Evolutionary conservation across 37 sponge, comb jelly and placozoan genomes (phyloP).

Genomic region (Geodia barretti): DNA sequence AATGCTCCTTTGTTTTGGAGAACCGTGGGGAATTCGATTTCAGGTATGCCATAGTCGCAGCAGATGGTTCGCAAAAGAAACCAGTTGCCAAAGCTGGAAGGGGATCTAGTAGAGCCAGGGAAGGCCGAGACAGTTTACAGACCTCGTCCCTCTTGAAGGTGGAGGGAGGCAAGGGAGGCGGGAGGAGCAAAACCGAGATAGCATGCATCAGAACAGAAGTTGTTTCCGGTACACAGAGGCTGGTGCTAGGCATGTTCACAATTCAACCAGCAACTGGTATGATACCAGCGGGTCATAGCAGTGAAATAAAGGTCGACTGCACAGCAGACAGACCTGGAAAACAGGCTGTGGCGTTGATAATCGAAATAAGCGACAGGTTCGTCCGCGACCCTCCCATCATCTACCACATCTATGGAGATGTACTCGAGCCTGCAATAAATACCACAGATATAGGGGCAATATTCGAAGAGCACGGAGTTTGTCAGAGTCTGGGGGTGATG

Average conservation of each 20-base stretch:
- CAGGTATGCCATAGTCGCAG: constrained; percentile 80
- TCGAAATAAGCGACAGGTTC: constrained; percentile 87
- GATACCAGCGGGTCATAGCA: constrained; percentile 72
- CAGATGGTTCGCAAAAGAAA: constrained; percentile 37
- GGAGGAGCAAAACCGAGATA: neutral
- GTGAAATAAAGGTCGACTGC: constrained; percentile 88
- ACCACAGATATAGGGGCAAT: constrained; percentile 68
- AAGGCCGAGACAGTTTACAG: neutral
- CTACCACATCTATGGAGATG: constrained; percentile 91
- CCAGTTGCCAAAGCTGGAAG: constrained; percentile 5
- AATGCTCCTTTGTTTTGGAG: constrained; percentile 77
- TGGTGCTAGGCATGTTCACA: constrained; percentile 88
- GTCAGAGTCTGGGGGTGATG: constrained; percentile 74
- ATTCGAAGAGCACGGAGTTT: constrained; percentile 97
- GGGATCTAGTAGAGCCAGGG: neutral
- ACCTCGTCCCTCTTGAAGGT: neutral
- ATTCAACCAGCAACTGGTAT: constrained; percentile 81
- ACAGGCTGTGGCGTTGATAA: constrained; percentile 77
- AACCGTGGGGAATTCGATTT: constrained; percentile 98
- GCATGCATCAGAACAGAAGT: constrained; percentile 70
- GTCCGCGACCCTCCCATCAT: constrained; percentile 43
- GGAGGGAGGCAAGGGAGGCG: neutral
- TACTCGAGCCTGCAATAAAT: constrained; percentile 84
- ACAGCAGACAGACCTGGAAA: constrained; percentile 78
- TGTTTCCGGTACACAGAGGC: constrained; percentile 52